Evolutionary conservation across 2,888 invertebrate species (phyloP), one percentile per base, ranked within the genome.

Genomic region (Drosophila sordidapex): DNA sequence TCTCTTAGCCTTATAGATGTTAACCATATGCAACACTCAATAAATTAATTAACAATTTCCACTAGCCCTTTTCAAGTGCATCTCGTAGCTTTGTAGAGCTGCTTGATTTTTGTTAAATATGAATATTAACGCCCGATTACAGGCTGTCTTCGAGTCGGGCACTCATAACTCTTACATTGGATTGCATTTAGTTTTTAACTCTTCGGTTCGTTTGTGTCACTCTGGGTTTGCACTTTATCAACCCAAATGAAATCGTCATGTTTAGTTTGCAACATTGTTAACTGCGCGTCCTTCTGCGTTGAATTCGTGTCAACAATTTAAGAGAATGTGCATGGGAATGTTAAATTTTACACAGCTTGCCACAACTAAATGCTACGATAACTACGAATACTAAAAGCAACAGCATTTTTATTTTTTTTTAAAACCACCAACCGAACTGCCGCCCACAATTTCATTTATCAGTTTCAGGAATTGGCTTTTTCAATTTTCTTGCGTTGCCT

Each of bases 251-350:
- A 57, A 56, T 40, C 35, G 40, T 29, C 69, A 25, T 56, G 25
- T 40, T 57, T 40, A 51, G 31, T 57, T 52, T 21, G 13, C n/a
- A 70, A 58, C 52, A 29, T 57, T 38, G 15, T n/a, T 27, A 48
- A 5, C 10, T 11, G 31, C 40, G 18, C 51, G n/a, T n/a, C 38
- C 25, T 38, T 48, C 40, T 56, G 53, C 62, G 58, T 36, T 33
- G 35, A 66, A 66, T 66, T 66, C 58, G 68, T 72, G 68, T 56
- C 64, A 76, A 68, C 35, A 56, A 46, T 56, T 36, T 54, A 27
- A 21, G 11, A 11, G 43, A 56, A 70, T 25, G n/a, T 25, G 25
- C 2, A 27, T 6, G 2, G 13, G 25, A 52, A 61, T 57, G 3
- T 61, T 35, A 1, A 29, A 27, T 35, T 18, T 35, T 29, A 40